These are phyloP conservation scores for Poecilia velifera DNA, from an alignment of 2,797 vertebrate genomes.

Conservation along the genomic window DNA sequence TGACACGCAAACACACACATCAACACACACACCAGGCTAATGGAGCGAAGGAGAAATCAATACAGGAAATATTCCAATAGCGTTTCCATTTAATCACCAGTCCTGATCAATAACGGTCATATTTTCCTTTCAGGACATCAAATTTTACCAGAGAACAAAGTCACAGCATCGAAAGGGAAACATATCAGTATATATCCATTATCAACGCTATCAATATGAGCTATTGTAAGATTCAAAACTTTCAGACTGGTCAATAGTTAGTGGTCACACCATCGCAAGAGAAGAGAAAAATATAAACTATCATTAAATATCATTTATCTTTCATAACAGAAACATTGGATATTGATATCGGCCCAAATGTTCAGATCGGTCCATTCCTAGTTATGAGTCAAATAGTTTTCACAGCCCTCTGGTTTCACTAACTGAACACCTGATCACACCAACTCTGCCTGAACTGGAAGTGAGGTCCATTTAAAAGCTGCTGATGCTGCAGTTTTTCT, in stretches of 20 bases:
- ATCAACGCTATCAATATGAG: too few relatives aligned
- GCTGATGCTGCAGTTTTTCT: background rate
- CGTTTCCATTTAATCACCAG: background rate
- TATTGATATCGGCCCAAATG: background rate
- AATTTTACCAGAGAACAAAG: background rate
- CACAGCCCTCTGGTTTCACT: background rate
- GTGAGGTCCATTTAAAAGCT: background rate
- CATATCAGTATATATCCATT: too few relatives aligned
- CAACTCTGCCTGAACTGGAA: background rate
- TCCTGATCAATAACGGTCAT: background rate
- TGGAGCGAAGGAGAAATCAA: constrained; percentile 2
- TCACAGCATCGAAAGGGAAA: background rate
- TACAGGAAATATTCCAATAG: background rate
- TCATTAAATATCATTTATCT: background rate
- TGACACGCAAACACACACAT: constrained; percentile 15
- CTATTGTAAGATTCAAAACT: too few relatives aligned
- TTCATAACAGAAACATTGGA: background rate
- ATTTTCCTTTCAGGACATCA: background rate
- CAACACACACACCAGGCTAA: background rate
- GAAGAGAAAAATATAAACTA: background rate
- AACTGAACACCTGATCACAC: background rate
- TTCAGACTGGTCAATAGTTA: too few relatives aligned
- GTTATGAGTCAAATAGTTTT: background rate
- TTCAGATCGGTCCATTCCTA: background rate
- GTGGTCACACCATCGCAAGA: background rate